A percentile compares a stretch with the other conserved stretches of the same genome.
Conservation (phyloP, 2,113 vertebrate genomes). For the Gracilinanus agilis region DNA sequence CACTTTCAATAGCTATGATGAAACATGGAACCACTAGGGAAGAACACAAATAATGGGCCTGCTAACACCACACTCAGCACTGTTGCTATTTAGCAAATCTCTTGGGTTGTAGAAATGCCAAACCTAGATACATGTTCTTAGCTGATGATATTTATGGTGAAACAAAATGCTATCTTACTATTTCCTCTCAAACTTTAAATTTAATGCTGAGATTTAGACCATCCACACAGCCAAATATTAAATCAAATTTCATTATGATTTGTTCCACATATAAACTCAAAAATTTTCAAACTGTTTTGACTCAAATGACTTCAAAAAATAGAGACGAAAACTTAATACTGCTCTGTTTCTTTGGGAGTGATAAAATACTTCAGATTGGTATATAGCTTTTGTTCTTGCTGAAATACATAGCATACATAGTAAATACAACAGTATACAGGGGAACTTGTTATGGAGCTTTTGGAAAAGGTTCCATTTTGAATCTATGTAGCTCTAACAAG, state of each 20-base stretch:
- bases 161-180: constrained; percentile 49
- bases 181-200: constrained; percentile 49
- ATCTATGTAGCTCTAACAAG: constrained; percentile 2
- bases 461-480: constrained; percentile 44
- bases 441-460: neutral
- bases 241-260: constrained; percentile 30
- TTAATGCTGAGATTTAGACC: constrained; percentile 55
- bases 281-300: constrained; percentile 35
- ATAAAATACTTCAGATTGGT: neutral
- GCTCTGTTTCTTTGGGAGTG: constrained; percentile 7
- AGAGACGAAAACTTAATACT: constrained; percentile 50
- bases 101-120: constrained; percentile 43
- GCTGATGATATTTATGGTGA: constrained; percentile 62
- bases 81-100: constrained; percentile 63
- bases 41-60: constrained; percentile 60
- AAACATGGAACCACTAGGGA: constrained; percentile 64
- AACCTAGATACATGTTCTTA: constrained; percentile 68
- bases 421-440: constrained; percentile 27
- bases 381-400: neutral
- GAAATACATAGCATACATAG: constrained; percentile 18
- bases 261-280: constrained; percentile 15
- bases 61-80: constrained; percentile 63
- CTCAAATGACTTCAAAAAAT: constrained; percentile 38
- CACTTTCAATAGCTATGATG: constrained; percentile 49
- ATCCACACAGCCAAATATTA: constrained; percentile 27